phyloP scores from a whole-genome alignment of 1,140 invertebrate genomes.

The Laodelphax striatellus region DNA sequence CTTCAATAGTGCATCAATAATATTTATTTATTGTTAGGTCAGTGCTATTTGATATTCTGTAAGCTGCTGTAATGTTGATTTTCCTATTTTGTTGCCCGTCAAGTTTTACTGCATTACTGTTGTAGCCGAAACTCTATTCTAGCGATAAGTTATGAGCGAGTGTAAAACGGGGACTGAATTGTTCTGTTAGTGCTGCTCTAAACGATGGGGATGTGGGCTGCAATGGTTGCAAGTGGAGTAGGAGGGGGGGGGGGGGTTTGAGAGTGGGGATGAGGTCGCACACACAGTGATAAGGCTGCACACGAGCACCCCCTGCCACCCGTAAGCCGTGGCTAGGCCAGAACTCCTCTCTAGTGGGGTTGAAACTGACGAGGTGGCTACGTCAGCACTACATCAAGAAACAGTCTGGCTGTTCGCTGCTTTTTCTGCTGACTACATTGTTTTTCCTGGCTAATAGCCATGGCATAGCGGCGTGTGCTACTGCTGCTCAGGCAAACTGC shows the following conservation, averaged over 20 bases:
- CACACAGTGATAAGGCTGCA: background rate
- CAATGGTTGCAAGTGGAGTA: too few species aligned
- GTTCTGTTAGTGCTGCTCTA: background rate
- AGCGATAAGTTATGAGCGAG: too few species aligned
- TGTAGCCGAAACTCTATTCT: too few species aligned
- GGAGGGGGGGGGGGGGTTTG: background rate
- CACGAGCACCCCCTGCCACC: background rate
- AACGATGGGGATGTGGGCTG: background rate
- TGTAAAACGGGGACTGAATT: too few species aligned
- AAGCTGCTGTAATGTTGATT: too few species aligned
- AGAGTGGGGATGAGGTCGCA: background rate
- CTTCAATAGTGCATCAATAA: too few species aligned
- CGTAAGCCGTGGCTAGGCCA: too few species aligned
- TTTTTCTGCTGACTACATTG: conserved; percentile 3
- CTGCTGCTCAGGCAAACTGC: background rate
- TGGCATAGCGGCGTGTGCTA: background rate
- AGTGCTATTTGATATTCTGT: too few species aligned
- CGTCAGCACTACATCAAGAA: conserved; percentile 3
- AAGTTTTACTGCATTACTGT: too few species aligned
- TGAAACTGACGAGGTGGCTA: background rate
- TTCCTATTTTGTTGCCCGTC: too few species aligned
- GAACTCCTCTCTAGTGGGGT: background rate
- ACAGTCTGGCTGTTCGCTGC: conserved; percentile 2
- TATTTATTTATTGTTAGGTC: too few species aligned
- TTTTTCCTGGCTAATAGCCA: conserved; percentile 3